Conservation (phyloP, 2,797 vertebrate species). For the Cuniculus paca region DNA sequence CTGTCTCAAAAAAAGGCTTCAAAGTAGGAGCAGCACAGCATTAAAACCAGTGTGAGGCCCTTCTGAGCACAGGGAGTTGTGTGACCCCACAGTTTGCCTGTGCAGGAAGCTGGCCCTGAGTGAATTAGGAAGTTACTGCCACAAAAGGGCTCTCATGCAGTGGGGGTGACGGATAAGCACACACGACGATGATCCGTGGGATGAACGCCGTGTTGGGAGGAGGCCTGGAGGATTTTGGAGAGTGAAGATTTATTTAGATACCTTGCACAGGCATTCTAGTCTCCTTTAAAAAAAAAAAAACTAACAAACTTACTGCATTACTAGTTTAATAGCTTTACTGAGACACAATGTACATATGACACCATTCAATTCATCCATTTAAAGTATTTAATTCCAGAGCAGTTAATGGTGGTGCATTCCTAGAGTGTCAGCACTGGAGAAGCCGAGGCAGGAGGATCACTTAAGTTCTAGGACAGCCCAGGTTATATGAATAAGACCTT, state of each 20-base stretch:
- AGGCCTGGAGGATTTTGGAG: no score
- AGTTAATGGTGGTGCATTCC: no score
- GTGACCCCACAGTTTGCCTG: not conserved
- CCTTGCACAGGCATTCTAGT: not conserved
- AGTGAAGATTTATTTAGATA: not conserved
- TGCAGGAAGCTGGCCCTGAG: not conserved
- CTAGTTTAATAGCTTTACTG: conserved; percentile 7
- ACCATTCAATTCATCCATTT: not conserved
- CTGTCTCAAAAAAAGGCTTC: not conserved
- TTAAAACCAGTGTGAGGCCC: not conserved
- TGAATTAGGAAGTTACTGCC: not conserved
- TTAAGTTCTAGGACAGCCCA: not conserved
- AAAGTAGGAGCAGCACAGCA: not conserved
- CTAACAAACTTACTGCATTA: not conserved
- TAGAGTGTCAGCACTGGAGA: not conserved
- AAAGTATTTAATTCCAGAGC: not conserved
- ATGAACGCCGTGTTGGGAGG: not conserved
- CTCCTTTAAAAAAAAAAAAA: not conserved
- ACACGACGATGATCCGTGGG: not conserved
- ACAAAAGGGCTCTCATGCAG: not conserved
- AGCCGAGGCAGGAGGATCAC: not conserved
- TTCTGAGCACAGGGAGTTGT: not conserved
- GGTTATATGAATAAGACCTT: not conserved
- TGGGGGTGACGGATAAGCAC: not conserved
- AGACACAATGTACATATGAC: not conserved